Base-by-base conservation (phyloP, 2,888 invertebrate species). In the Polyommatus icarus region DNA sequence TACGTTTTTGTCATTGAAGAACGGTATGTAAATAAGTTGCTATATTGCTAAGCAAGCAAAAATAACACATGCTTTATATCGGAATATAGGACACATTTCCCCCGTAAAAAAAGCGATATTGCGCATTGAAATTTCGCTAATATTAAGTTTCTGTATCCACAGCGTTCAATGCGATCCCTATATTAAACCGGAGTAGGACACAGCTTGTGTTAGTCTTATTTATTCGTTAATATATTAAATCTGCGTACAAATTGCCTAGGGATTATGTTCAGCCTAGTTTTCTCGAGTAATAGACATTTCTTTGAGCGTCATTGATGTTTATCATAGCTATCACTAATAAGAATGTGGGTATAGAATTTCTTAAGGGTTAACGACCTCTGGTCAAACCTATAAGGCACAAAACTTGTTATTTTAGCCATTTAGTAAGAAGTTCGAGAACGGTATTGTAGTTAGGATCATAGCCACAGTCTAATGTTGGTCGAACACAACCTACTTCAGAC, bases 181-280 rank as follows among this genome's bases (percentile, higher is more conserved):
- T 67, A 67, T 67, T 67, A 67, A 67, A 67, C 67, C 67, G 24
- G 61, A 15, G n/a, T n/a, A n/a, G 67, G 67, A 32, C 29, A 67
- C 67, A 67, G 67, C 67, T 32, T 67, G 67, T 29, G 67, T 29
- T 10, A 67, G 12, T 29, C 67, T 67, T 67, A 32, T 67, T 67
- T 67, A 67, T 67, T 29, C 29, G 67, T 67, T 29, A 67, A 32
- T 67, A 67, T 67, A 67, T 67, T 67, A 67, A 67, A 67, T 67
- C 67, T 67, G 67, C 15, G 18, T 67, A 67, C 67, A 67, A 67
- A 67, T 67, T 29, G 61, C 20, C 67, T 0, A 20, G 61, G 61
- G 15, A 24, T 12, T 29, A 61, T 24, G 61, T 24, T 12, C 29
- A 15, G 50, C 54, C 29, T 50, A 76, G 54, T 20, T 59, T 59